Conservation (phyloP, 2,797 vertebrate species). For the Acropternis orthonyx region DNA sequence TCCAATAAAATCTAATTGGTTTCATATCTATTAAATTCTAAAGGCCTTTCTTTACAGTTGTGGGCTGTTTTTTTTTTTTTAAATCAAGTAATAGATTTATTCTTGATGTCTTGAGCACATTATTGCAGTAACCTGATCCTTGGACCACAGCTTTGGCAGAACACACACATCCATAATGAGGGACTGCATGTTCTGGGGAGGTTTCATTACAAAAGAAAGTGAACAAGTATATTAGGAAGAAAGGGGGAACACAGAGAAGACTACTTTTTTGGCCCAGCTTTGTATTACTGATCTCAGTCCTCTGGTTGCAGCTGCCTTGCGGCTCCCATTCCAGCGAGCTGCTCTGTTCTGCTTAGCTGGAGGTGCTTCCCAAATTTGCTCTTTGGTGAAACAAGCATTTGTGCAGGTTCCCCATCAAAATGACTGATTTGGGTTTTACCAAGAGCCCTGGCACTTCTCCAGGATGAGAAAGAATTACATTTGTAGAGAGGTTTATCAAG, state of each 20-base stretch:
- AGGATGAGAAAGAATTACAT: not conserved
- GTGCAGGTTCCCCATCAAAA: slow-evolving; percentile 31
- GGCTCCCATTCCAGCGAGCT: not conserved
- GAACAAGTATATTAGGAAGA: slow-evolving; percentile 4
- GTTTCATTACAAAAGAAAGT: slow-evolving; percentile 45
- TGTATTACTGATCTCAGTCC: not conserved
- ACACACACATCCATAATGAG: slow-evolving; percentile 36
- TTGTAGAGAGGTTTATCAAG: not conserved
- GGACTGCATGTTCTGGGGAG: slow-evolving; percentile 26
- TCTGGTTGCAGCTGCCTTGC: slow-evolving; percentile 16
- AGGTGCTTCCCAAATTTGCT: slow-evolving; percentile 2
- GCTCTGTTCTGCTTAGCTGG: not conserved
- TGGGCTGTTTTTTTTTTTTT: not conserved
- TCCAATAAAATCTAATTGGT: not conserved
- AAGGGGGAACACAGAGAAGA: not conserved
- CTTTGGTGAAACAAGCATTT: slow-evolving; percentile 12
- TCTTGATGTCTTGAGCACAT: slow-evolving; percentile 10
- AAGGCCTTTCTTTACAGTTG: not conserved
- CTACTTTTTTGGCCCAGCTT: slow-evolving; percentile 23
- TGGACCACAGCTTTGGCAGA: slow-evolving; percentile 47
- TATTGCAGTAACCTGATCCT: slow-evolving; percentile 24
- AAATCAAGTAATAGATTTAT: slow-evolving; percentile 15
- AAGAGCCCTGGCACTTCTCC: not conserved
- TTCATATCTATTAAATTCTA: not conserved
- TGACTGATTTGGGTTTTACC: slow-evolving; percentile 31